Evolutionary conservation across 2,888 invertebrate species (phyloP), one percentile per base, ranked within the genome.

Genomic region (Altica lythri): DNA sequence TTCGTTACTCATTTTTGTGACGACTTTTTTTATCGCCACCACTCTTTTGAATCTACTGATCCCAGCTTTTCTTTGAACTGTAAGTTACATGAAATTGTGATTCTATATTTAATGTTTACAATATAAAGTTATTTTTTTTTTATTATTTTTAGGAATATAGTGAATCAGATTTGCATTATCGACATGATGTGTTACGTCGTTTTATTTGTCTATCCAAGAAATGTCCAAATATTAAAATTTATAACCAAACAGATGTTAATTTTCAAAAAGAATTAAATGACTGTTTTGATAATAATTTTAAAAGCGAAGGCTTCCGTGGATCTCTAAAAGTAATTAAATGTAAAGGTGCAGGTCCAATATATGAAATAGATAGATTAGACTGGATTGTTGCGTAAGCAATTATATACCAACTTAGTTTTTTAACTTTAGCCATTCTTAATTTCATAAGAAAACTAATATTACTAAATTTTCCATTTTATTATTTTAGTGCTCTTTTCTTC

Each of bases 171-270:
- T 47, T 48, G 10, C 55, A 57, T 44, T 67, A 67, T 25, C 40
- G 63, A 30, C 65, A 67, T 37, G 62, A 64, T 17, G 52, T 53
- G 19, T 46, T 67, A 2, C 55, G 55, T 14, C 61, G 59, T 35
- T 56, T 58, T 10, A 48, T 65, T n/a, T 67, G 67, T 46, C 45
- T 66, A 29, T 55, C 66, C 6, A 45, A 55, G 32, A 57, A 59
- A 2, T 66, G 66, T 48, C 62, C 63, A 4, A 52, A 57, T 9
- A 49, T 64, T 4, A 48, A 43, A 17, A 40, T 32, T 12, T 35
- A 46, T 14, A 38, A 55, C 52, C 55, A 57, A 37, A 54, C 55
- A 14, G 48, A 55, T 10, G n/a, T 61, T 2, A 22, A 16, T n/a
- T 53, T 67, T 3, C 14, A 5, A 17, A 22, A 50, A 37, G 52